Conservation (phyloP, 2,888 invertebrate species). For the Crocallis elinguaria region DNA sequence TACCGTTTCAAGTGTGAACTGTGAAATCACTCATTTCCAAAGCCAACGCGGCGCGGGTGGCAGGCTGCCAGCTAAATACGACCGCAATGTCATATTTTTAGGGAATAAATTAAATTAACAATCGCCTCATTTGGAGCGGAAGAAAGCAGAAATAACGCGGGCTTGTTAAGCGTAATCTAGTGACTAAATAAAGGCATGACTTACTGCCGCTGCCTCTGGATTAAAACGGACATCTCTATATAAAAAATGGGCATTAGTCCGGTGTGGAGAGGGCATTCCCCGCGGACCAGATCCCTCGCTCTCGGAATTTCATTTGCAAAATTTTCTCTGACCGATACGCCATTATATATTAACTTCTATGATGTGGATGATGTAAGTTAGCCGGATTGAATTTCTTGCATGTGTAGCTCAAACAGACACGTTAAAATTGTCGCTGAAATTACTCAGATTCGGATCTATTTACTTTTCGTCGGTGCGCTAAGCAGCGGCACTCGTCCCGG, state of each 20-base stretch:
- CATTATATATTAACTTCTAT: slow-evolving; percentile 55
- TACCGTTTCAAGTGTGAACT: slow-evolving; percentile 65
- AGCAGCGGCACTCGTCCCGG: slow-evolving; percentile 43
- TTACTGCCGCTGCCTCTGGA: slow-evolving; percentile 62
- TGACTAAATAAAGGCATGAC: slow-evolving; percentile 70
- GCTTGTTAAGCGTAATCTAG: slow-evolving; percentile 64
- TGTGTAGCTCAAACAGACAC: slow-evolving; percentile 35
- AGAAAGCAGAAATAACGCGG: slow-evolving; percentile 48
- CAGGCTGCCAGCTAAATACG: slow-evolving; percentile 41
- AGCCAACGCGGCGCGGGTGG: slow-evolving; percentile 26
- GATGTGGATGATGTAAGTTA: slow-evolving; percentile 50
- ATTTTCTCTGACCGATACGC: slow-evolving; percentile 61
- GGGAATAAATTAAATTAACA: slow-evolving; percentile 45
- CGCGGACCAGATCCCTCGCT: slow-evolving; percentile 55
- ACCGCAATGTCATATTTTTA: slow-evolving; percentile 40
- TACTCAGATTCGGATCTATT: slow-evolving; percentile 38
- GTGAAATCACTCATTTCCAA: slow-evolving; percentile 58
- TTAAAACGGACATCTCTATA: slow-evolving; percentile 66
- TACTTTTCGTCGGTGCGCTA: slow-evolving; percentile 38
- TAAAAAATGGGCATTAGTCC: slow-evolving; percentile 71
- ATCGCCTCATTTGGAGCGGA: slow-evolving; percentile 44
- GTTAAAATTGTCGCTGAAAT: slow-evolving; percentile 46
- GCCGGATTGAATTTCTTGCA: slow-evolving; percentile 50
- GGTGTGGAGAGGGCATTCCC: slow-evolving; percentile 55
- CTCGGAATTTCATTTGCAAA: slow-evolving; percentile 72